Base-by-base conservation (phyloP, 2,888 invertebrate genomes). In the Chironomus riparius region DNA sequence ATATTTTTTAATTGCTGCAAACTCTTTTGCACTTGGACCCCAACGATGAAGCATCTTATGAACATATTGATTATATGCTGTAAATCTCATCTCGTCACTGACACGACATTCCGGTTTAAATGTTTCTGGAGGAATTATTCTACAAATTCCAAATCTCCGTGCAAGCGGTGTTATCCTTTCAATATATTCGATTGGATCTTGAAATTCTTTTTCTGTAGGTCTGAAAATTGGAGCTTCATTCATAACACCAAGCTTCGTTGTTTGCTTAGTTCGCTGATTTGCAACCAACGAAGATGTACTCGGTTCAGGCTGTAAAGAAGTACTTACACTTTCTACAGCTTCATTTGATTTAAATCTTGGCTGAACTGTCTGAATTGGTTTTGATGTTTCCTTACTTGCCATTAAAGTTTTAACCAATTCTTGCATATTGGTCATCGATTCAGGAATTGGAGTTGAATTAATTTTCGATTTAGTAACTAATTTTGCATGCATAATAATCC, bases 31-130 rank as follows among this genome's bases (percentile, higher is more conserved):
- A 79, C 92, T 94, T 0, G 93, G 91, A 0, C 97, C 96, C 95
- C 95, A 97, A 47, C 96, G 88, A 79, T 90, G 89, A 79, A 91
- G 87, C 88, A 97, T 90, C 78, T 94, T 92, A 79, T 95, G 91
- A 1, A 97, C 90, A 80, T 95, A 95, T 81, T 97, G 97, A 83
- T 95, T 94, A 78, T 92, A 91, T 0, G 93, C 93, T 0, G 91
- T 91, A 80, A 97, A 97, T 3, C 93, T 85, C 87, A 94, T 91
- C 77, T 93, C 92, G 78, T 96, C 95, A 12, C 90, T 88, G 0
- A 95, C 88, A 79, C 90, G 89, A 80, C 95, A 95, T 78, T 93
- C 91, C 1, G 93, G 92, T 80, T 90, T 65, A 80, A 94, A 95
- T 77, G 86, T 88, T 0, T 86, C 81, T 0, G 97, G 97, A 3